Base-by-base conservation (phyloP, 1,140 invertebrate genomes). In the Pectinophora gossypiella region DNA sequence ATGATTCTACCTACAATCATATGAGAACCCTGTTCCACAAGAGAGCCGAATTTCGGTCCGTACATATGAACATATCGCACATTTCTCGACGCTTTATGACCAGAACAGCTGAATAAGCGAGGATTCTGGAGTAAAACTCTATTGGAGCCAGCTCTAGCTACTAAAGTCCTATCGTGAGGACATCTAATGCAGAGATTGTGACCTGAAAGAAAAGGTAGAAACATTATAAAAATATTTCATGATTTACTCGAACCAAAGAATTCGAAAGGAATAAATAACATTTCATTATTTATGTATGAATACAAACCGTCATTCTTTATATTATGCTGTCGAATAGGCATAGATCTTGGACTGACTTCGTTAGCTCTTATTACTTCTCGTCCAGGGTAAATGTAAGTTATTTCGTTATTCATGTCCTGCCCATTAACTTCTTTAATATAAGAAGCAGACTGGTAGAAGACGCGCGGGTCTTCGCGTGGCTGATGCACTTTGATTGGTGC, bases 401-500 rank as follows among this genome's bases (percentile, higher is more conserved):
- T 72, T 56, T 83, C 76, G 35, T 69, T 55, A 36, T 73, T 69
- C 50, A 72, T 12, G 47, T 67, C 70, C 59, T 75, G 61, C 52
- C 57, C 45, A 69, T 64, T 54, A 72, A 64, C 56, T 64, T 85
- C 72, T 64, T 78, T 62, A 73, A 77, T 63, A 68, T 85, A 85
- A 51, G 69, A 45, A 59, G 73, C 72, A 72, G 82, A 82, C 45
- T 77, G 77, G 58, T 85, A 85, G 63, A 75, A 85, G 44, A 80
- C 64, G 19, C 76, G 72, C 12, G 82, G 82, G 64, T 85, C 75
- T 74, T 85, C 79, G 49, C 67, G 60, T 42, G 82, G 79, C 42
- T 76, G 56, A 66, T 85, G 57, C 47, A 76, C 23, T 64, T 74
- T 71, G 64, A 74, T 21, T 40, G 53, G 42, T 16, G 59, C 13